These are phyloP conservation scores for Callitettix versicolor DNA, from an alignment of 1,140 invertebrate genomes.

Conservation along the genomic window DNA sequence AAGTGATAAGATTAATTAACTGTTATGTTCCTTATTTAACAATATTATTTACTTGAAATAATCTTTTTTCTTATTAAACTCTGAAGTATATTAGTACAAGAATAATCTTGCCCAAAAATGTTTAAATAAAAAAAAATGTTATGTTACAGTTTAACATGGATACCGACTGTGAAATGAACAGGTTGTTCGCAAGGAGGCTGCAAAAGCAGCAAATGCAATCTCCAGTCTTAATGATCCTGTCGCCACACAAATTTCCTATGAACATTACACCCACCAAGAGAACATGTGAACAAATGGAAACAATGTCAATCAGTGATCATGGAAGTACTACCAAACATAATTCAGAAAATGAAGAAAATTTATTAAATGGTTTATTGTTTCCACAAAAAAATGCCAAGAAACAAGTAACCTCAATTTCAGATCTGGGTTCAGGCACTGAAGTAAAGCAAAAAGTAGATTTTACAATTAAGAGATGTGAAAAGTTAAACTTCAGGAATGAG, in stretches of 20 bases:
- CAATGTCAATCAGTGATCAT: background rate
- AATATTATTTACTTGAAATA: too few species aligned
- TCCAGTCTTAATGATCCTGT: background rate
- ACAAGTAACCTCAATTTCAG: background rate
- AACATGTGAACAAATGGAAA: background rate
- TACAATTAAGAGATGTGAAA: too few species aligned
- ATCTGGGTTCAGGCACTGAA: background rate
- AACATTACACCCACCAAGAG: background rate
- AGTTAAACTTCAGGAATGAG: too few species aligned
- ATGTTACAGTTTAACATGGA: background rate
- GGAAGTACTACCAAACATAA: background rate
- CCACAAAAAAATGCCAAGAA: background rate
- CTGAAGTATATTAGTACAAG: too few species aligned
- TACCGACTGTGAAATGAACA: slow-evolving; percentile 15
- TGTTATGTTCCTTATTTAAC: too few species aligned
- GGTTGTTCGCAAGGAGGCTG: slow-evolving; percentile 10
- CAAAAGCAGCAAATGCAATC: slow-evolving; percentile 4
- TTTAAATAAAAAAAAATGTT: too few species aligned
- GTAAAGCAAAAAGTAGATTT: too few species aligned
- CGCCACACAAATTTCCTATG: background rate
- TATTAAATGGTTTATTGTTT: background rate
- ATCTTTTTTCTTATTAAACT: too few species aligned
- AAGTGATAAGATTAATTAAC: too few species aligned
- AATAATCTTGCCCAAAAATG: too few species aligned
- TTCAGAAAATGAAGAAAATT: background rate